Evolutionary conservation across 1,140 invertebrate genomes (phyloP), one percentile per base, ranked within the genome.

Genomic region (Thaumetopoea pityocampa): DNA sequence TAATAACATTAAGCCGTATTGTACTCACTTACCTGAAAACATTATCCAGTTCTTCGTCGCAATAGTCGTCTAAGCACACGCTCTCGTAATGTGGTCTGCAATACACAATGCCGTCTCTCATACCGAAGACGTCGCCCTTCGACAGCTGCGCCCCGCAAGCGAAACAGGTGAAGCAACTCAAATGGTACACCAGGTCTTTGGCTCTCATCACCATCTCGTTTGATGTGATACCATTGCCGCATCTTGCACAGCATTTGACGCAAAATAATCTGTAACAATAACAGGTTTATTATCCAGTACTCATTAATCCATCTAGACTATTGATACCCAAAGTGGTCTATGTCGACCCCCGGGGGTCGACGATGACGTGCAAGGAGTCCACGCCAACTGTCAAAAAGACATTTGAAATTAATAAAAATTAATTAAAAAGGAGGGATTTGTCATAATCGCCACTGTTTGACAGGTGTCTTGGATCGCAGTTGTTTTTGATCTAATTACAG

Each of bases 121-220:
- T 92, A 7, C 95, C 95, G 81, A 96, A 97, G 56, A 96, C 93
- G 76, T 98, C 96, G 15, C 96, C 92, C 72, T 93, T 93, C 43
- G 92, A 91, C 19, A 94, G 81, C 12, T 90, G 87, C 6, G 88
- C 87, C 34, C 93, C 91, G 83, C 96, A 98, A 32, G 93, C 90
- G 9, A 91, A 90, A 72, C 96, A 98, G 1, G 91, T 92, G 86
- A 98, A 98, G 85, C 96, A 98, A 43, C 92, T 90, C 29, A 96
- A 87, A 79, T 98, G 96, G 80, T 95, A 98, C 26, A 97, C 94
- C 54, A 93, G 87, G 52, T 95, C 94, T 15, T 93, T 82, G 0
- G 95, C 95, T 47, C 94, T 84, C 95, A 97, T 98, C 64, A 98
- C 96, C 60, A 97, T 86, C 85, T 98, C 96, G 52, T 92, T 92